phyloP scores from a whole-genome alignment of 2,797 vertebrate genomes.

The Scyliorhinus canicula region DNA sequence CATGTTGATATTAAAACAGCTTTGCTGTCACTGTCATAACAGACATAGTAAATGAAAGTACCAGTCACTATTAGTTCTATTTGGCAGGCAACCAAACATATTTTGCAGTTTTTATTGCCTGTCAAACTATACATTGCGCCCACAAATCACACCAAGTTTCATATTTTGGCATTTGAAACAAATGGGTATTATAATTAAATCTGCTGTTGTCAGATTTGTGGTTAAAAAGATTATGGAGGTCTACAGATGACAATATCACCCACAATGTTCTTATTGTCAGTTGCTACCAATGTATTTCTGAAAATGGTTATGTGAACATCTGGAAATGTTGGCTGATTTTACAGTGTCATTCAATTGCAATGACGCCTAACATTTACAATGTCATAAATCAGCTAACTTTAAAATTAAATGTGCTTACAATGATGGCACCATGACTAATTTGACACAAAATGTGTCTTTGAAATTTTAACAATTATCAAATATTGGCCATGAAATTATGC shows the following conservation, averaged over 20 bases:
- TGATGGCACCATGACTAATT: neutral
- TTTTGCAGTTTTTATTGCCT: conserved; percentile 6
- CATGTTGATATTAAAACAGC: neutral
- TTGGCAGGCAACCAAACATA: conserved; percentile 13
- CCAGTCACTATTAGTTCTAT: conserved; percentile 12
- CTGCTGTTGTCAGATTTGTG: conserved; percentile 24
- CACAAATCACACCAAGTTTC: neutral
- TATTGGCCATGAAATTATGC: neutral
- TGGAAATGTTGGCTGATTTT: neutral
- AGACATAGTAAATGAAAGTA: neutral
- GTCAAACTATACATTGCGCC: neutral
- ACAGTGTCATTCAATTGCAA: conserved; percentile 17
- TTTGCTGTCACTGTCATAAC: neutral
- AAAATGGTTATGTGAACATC: neutral
- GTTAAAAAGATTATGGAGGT: conserved; percentile 29
- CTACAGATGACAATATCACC: conserved; percentile 21
- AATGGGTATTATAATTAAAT: conserved; percentile 31
- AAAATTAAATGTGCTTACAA: neutral
- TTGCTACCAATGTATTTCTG: conserved; percentile 9
- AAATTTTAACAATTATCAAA: neutral
- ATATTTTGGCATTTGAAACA: conserved; percentile 27
- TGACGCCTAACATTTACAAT: conserved; percentile 9
- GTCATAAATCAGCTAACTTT: conserved; percentile 24
- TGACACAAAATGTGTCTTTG: neutral
- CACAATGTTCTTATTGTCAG: conserved; percentile 28